These are phyloP conservation scores for honey bee (Apis mellifera) DNA, from an alignment of 1,140 invertebrate genomes.

Conservation along the genomic window DNA sequence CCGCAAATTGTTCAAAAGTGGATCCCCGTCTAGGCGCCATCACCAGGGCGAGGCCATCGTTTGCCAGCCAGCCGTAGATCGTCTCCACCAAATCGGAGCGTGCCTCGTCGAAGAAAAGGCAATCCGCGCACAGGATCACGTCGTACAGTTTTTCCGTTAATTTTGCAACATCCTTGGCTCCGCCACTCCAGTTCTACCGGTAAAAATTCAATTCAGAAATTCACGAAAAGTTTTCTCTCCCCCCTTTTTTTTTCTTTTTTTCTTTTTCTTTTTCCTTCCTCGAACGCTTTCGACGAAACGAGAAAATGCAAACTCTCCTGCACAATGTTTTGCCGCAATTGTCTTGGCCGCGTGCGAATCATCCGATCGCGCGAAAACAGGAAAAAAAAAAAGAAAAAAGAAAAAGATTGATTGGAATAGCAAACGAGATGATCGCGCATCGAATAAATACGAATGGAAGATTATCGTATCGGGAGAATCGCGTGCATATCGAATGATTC, in stretches of 20 bases:
- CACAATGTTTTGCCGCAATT: not conserved
- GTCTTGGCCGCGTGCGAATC: no score
- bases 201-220: slow-evolving; percentile 51
- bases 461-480: no score
- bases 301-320: not conserved
- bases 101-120: slow-evolving; percentile 92
- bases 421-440: no score
- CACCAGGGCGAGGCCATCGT: slow-evolving; percentile 86
- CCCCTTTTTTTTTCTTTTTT: no score
- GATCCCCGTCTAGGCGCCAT: slow-evolving; percentile 89
- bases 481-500: not conserved
- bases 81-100: slow-evolving; percentile 87
- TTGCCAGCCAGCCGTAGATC: slow-evolving; percentile 86
- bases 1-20: slow-evolving; percentile 87
- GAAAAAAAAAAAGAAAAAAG: not conserved
- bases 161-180: slow-evolving; percentile 60
- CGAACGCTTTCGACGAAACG: not conserved
- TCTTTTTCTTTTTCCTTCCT: no score
- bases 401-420: no score
- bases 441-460: no score
- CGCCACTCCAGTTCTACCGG: slow-evolving; percentile 67
- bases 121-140: slow-evolving; percentile 89
- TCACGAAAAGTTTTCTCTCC: not conserved
- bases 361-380: not conserved
- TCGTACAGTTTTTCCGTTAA: slow-evolving; percentile 82